These are phyloP conservation scores for Molorchus minor DNA, from an alignment of 2,888 invertebrate genomes.

Conservation along the genomic window DNA sequence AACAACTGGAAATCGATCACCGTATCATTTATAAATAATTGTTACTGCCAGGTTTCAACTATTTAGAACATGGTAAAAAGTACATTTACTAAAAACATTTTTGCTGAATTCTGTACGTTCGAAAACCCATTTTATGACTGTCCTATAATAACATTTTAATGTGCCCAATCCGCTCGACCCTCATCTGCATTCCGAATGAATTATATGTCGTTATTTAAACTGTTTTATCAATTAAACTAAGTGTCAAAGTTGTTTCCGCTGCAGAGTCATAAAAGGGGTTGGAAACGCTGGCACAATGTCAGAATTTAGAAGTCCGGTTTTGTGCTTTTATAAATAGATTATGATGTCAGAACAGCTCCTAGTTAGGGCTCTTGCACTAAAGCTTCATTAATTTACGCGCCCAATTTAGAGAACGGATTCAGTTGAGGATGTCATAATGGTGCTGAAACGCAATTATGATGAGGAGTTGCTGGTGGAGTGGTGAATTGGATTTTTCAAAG, in stretches of 20 bases:
- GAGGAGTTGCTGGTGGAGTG: conserved; percentile 3
- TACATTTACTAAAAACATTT: no score
- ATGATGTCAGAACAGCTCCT: conserved; percentile 24
- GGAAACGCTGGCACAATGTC: conserved; percentile 1
- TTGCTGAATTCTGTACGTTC: no score
- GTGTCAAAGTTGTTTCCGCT: conserved; percentile 5
- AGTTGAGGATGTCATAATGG: conserved; percentile 43
- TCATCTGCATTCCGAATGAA: neutral
- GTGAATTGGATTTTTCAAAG: no score
- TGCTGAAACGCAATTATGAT: conserved; percentile 40
- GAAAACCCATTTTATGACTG: no score
- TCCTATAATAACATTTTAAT: no score
- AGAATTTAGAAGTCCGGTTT: conserved; percentile 12
- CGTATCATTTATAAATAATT: no score
- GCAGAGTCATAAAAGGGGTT: neutral
- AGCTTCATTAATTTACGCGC: conserved; percentile 49
- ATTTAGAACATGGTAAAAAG: no score
- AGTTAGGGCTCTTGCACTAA: conserved; percentile 43
- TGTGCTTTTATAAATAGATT: conserved; percentile 34
- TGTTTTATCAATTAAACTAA: conserved; percentile 14
- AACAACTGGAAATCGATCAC: no score
- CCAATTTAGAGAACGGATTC: conserved; percentile 48
- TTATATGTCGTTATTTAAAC: neutral
- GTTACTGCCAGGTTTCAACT: no score
- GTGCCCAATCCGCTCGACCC: no score